A percentile compares a stretch with the other conserved stretches of the same genome.
phyloP scores from a whole-genome alignment of 2,113 vertebrate genomes.

The Oncorhynchus clarkii region DNA sequence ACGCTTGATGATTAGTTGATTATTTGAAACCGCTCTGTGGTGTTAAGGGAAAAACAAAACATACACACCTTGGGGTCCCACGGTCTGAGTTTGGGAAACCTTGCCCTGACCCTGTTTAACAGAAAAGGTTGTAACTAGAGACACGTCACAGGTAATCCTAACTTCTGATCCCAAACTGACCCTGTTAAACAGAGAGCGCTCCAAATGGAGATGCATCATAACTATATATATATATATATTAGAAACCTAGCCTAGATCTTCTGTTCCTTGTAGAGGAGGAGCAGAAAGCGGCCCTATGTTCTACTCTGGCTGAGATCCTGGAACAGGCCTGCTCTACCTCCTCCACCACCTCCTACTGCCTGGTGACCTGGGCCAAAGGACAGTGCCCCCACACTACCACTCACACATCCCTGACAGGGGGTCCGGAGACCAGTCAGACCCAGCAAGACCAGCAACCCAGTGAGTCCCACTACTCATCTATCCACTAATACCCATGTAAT shows the following conservation, averaged over 20 bases:
- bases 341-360: constrained; percentile 83
- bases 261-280: constrained; percentile 82
- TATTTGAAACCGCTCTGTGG: too few species aligned
- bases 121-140: constrained; percentile 88
- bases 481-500: too few species aligned
- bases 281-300: constrained; percentile 87
- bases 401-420: constrained; percentile 67
- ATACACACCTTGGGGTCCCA: constrained; percentile 60
- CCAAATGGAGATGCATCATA: too few species aligned
- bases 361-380: constrained; percentile 89
- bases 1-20: too few species aligned
- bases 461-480: constrained; percentile 41
- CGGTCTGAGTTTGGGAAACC: constrained; percentile 72
- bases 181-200: too few species aligned
- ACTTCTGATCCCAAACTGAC: neutral
- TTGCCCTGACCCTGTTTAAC: constrained; percentile 77
- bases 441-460: constrained; percentile 76
- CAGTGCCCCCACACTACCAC: constrained; percentile 78
- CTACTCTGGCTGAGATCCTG: constrained; percentile 91
- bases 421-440: constrained; percentile 85
- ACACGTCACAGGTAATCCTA: constrained; percentile 82
- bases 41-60: too few species aligned
- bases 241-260: too few species aligned
- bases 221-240: too few species aligned
- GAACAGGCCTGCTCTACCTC: constrained; percentile 87